Percentiles rank a stretch among this genome's conserved stretches.
Evolutionary conservation across 2,797 vertebrate species (phyloP).

Genomic region (Gymnocypris eckloni): DNA sequence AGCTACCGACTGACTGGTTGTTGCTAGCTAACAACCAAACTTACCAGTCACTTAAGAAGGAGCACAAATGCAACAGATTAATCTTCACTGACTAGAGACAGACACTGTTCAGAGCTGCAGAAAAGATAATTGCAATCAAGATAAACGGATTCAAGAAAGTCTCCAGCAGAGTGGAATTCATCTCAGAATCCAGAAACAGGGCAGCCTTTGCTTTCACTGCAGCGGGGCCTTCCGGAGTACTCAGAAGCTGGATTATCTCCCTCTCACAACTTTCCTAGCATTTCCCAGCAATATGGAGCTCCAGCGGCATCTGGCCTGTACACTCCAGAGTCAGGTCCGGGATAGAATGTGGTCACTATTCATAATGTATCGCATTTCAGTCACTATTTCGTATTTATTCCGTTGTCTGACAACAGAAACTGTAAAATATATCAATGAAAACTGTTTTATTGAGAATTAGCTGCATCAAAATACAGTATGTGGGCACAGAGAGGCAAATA

Average conservation of each 20-base stretch:
- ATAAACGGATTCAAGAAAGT: slow-evolving; percentile 63
- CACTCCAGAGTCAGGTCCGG: background rate
- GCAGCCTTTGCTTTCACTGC: slow-evolving; percentile 67
- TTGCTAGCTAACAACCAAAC: too few relatives aligned
- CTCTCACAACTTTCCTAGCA: slow-evolving; percentile 17
- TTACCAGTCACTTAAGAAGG: background rate
- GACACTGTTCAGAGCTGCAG: background rate
- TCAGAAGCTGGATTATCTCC: slow-evolving; percentile 38
- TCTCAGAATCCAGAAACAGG: background rate
- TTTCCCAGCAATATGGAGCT: slow-evolving; percentile 45
- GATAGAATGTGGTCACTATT: slow-evolving; percentile 50
- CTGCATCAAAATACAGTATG: too few relatives aligned
- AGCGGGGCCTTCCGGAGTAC: slow-evolving; percentile 57
- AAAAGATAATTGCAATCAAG: background rate
- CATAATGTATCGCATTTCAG: too few relatives aligned
- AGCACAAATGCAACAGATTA: too few relatives aligned
- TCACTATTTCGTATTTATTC: too few relatives aligned
- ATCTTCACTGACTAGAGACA: background rate
- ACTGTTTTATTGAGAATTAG: too few relatives aligned
- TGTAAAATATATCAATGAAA: too few relatives aligned
- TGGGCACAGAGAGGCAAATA: too few relatives aligned
- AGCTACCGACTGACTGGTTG: background rate
- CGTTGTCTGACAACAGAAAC: too few relatives aligned
- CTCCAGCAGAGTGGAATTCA: slow-evolving; percentile 58
- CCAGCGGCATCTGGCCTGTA: background rate